phyloP scores from a whole-genome alignment of 2,888 invertebrate species.

The Cataglyphis rosenhaueri region DNA sequence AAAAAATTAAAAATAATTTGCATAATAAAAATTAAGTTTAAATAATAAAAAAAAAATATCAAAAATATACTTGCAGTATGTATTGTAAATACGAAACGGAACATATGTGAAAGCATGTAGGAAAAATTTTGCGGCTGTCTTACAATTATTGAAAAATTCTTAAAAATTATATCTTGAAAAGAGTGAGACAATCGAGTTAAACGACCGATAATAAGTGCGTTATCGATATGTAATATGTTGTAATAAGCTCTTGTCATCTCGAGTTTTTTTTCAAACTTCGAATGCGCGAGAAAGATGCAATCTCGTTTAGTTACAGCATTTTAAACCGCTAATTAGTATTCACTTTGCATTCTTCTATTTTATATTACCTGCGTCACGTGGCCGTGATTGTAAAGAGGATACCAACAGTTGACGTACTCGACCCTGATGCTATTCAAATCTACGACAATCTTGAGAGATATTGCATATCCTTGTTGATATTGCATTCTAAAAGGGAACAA shows the following conservation, averaged over 20 bases:
- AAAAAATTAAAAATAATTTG: neutral
- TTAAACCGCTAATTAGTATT: constrained; percentile 43
- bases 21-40: neutral
- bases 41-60: neutral
- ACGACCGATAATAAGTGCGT: neutral
- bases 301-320: neutral
- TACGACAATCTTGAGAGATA: neutral
- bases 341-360: constrained; percentile 18
- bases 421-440: constrained; percentile 5
- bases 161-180: neutral
- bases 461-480: neutral
- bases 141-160: neutral
- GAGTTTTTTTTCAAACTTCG: neutral
- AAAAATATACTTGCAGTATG: neutral
- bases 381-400: constrained; percentile 16
- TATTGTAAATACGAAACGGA: neutral
- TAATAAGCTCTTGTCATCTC: neutral
- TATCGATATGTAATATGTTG: neutral
- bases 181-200: constrained; percentile 3
- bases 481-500: neutral
- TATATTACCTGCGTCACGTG: constrained; percentile 49
- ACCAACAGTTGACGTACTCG: neutral
- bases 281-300: neutral
- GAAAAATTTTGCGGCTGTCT: neutral
- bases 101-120: neutral